These are phyloP conservation scores for Tachysurus fulvidraco DNA, from an alignment of 2,113 vertebrate species.

Conservation along the genomic window DNA sequence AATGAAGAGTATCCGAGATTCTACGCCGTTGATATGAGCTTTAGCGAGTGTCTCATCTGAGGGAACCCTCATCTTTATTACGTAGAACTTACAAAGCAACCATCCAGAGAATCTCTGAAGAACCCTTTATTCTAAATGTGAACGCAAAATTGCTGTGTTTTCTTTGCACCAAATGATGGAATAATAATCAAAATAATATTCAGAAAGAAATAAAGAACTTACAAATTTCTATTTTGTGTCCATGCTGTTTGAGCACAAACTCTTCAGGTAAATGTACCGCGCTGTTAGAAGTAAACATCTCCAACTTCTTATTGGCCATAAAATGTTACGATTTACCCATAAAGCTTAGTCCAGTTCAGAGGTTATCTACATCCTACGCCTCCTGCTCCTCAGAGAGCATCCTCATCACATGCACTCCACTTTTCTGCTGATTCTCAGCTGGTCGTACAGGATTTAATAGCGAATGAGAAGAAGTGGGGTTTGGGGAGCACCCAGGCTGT, in stretches of 20 bases:
- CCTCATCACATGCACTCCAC: constrained; percentile 25
- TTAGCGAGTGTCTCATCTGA: not conserved
- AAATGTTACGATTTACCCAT: constrained; percentile 3
- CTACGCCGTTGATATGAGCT: not conserved
- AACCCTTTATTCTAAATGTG: not conserved
- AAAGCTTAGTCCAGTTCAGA: constrained; percentile 25
- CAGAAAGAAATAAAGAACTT: too few species aligned
- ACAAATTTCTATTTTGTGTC: too few species aligned
- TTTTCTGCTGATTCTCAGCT: constrained; percentile 47
- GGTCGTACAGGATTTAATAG: constrained; percentile 32
- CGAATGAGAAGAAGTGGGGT: constrained; percentile 27
- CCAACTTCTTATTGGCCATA: not conserved
- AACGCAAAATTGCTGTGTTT: not conserved
- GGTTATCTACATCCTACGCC: constrained; percentile 23
- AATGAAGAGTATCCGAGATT: not conserved
- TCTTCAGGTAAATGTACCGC: too few species aligned
- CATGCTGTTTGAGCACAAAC: not conserved
- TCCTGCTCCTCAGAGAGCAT: constrained; percentile 20
- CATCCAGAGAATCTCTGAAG: not conserved
- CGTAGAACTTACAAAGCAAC: not conserved
- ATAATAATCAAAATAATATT: not conserved
- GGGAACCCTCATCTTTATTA: not conserved
- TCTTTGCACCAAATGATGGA: not conserved
- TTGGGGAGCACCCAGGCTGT: constrained; percentile 28
- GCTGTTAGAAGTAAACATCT: not conserved